Conservation (phyloP, 2,113 vertebrate genomes). For the Myiagra hebetior region DNA sequence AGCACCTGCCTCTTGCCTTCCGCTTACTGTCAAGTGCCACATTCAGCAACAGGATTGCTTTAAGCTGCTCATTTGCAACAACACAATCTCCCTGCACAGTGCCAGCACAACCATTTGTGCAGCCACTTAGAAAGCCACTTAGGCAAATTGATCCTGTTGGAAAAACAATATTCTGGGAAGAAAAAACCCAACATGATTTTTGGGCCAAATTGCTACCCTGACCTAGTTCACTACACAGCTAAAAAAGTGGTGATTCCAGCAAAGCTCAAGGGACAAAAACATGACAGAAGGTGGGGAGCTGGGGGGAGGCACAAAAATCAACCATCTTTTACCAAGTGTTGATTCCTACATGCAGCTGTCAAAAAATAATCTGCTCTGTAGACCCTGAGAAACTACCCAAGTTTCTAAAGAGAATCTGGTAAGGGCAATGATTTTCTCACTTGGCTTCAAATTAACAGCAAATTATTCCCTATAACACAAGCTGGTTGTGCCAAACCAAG, state of each 20-base stretch:
- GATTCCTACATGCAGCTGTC: not conserved
- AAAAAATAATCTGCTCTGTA: not conserved
- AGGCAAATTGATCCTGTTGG: not conserved
- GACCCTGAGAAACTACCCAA: not conserved
- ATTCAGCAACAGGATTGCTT: not conserved
- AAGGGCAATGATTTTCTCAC: not conserved
- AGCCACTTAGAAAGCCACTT: not conserved
- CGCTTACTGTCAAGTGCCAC: not conserved
- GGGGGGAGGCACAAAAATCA: not conserved
- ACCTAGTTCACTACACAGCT: not conserved
- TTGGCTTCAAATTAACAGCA: constrained; percentile 21
- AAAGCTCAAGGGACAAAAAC: not conserved
- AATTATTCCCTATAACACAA: not conserved
- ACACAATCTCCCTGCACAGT: not conserved
- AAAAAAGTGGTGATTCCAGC: not conserved
- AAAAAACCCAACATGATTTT: not conserved
- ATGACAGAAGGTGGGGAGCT: not conserved
- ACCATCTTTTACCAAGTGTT: not conserved
- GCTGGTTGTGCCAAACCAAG: not conserved
- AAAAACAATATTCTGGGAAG: not conserved
- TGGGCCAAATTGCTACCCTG: not conserved
- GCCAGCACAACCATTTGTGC: constrained; percentile 1
- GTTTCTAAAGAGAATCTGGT: not conserved
- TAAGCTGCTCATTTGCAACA: not conserved
- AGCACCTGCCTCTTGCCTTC: not conserved